Evolutionary conservation across 2,888 invertebrate species (phyloP).

Genomic region (Palloptera scutellata): DNA sequence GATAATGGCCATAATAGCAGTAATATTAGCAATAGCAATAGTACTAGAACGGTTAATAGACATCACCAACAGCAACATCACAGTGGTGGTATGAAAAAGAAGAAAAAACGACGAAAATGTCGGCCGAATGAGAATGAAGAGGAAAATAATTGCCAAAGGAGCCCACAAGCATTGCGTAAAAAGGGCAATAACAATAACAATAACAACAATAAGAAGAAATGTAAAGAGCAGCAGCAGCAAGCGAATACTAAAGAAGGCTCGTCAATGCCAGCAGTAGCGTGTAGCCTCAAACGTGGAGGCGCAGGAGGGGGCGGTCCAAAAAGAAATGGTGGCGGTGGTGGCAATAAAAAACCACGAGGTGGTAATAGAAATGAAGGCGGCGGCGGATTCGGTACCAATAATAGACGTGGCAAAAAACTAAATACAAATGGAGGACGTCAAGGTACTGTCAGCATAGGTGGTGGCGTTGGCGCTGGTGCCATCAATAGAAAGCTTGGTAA

Average conservation of each 20-base stretch:
- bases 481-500: conserved; percentile 14
- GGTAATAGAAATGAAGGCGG: conserved; percentile 33
- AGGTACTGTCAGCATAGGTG: conserved; percentile 19
- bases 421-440: conserved; percentile 43
- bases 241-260: conserved; percentile 26
- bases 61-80: conserved; percentile 2
- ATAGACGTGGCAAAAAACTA: conserved; percentile 44
- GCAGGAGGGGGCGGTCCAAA: conserved; percentile 42
- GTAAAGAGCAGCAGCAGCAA: conserved; percentile 36
- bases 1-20: conserved; percentile 48
- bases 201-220: conserved; percentile 37
- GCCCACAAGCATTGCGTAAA: conserved; percentile 49
- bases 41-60: conserved; percentile 20
- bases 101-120: conserved; percentile 58
- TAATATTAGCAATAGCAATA: conserved; percentile 46
- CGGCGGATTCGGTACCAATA: conserved; percentile 34
- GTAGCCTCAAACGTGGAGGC: conserved; percentile 37
- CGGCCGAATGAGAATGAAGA: conserved; percentile 57
- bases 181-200: conserved; percentile 38
- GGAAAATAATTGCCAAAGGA: conserved; percentile 56
- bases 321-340: conserved; percentile 35
- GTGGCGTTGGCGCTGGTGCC: conserved; percentile 31
- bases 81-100: conserved; percentile 46
- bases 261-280: conserved; percentile 35
- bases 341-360: conserved; percentile 29